Conservation (phyloP, 2,797 vertebrate genomes). For the Enteromius paludinosus region DNA sequence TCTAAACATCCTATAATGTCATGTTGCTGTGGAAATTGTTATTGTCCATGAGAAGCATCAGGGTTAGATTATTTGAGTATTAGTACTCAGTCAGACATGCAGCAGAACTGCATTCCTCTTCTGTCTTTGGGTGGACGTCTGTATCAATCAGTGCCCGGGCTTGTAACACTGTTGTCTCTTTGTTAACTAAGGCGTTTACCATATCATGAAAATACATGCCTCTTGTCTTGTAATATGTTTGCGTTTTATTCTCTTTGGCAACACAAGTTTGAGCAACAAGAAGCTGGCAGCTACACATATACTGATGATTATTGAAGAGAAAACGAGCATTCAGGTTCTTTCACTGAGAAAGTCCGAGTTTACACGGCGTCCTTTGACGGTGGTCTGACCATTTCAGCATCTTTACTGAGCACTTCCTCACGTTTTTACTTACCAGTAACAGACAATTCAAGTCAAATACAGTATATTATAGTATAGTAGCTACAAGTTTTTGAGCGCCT, state of each 20-base stretch:
- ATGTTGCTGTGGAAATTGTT: neutral
- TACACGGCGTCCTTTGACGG: neutral
- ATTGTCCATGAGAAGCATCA: neutral
- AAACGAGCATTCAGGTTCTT: neutral
- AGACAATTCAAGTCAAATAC: neutral
- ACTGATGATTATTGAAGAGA: neutral
- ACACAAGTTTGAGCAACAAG: neutral
- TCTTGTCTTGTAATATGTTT: neutral
- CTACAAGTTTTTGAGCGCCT: neutral
- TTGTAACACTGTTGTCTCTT: conserved; percentile 2
- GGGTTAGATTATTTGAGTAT: neutral
- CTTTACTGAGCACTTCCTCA: neutral
- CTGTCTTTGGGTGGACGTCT: conserved; percentile 20
- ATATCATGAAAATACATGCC: conserved; percentile 16
- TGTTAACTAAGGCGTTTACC: conserved; percentile 38
- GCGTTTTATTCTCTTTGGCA: neutral
- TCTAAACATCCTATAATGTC: neutral
- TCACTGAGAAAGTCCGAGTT: neutral
- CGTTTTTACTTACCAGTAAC: neutral
- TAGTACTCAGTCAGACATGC: conserved; percentile 37
- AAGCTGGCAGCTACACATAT: neutral
- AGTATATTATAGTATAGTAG: neutral
- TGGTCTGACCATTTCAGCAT: neutral
- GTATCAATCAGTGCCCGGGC: conserved; percentile 15
- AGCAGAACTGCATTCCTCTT: conserved; percentile 58